Evolutionary conservation across 2,888 invertebrate genomes (phyloP).

Genomic region (Lymantria monacha): DNA sequence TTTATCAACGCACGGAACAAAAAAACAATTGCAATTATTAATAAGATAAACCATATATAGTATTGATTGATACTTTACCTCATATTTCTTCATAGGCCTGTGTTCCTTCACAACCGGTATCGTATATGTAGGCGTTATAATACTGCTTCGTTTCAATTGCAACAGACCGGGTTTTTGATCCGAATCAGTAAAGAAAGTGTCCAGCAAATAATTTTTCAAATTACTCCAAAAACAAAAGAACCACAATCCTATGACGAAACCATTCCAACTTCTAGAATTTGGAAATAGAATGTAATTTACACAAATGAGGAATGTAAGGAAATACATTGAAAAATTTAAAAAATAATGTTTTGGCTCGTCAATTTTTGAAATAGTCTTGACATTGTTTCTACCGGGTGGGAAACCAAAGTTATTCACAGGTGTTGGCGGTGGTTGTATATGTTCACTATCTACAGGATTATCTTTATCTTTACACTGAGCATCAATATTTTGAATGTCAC

Average conservation of each 20-base stretch:
- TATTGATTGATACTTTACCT: conserved; percentile 60
- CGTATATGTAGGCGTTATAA: conserved; percentile 64
- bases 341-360: conserved; percentile 48
- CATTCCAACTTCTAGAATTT: conserved; percentile 65
- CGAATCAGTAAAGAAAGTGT: conserved; percentile 62
- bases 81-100: conserved; percentile 81
- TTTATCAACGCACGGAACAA: no score
- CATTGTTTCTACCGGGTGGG: conserved; percentile 58
- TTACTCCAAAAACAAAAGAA: conserved; percentile 58
- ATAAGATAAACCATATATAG: background rate
- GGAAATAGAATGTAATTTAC: conserved; percentile 64
- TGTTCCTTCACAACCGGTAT: conserved; percentile 85
- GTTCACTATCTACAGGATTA: conserved; percentile 33
- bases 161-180: conserved; percentile 39
- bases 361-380: conserved; percentile 27
- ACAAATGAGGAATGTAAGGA: conserved; percentile 61
- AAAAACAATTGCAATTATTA: background rate
- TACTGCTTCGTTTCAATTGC: conserved; percentile 49
- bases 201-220: conserved; percentile 62
- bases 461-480: conserved; percentile 8
- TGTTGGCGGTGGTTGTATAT: conserved; percentile 27
- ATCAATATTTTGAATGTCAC: conserved; percentile 46
- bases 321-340: conserved; percentile 62
- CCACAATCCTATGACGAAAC: conserved; percentile 73
- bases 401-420: conserved; percentile 47